Percentiles rank a stretch among this genome's conserved stretches.
Conservation (phyloP, 1,140 invertebrate species). For the Gonatopus flavifemur region DNA sequence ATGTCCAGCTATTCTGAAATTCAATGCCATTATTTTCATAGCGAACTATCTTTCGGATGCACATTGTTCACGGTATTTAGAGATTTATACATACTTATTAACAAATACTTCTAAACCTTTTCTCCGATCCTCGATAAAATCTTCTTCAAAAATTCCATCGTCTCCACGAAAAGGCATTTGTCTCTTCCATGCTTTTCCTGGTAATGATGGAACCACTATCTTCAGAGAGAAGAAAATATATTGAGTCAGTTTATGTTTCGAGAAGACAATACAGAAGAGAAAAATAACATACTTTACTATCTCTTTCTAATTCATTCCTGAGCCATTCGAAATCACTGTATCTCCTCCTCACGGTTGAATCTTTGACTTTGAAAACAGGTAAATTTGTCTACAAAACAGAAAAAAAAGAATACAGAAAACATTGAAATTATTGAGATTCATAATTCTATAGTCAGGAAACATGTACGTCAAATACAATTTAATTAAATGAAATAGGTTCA, state of each 20-base stretch:
- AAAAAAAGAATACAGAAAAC: not conserved
- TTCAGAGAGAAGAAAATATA: too few relatives aligned
- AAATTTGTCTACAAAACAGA: slow-evolving; percentile 89
- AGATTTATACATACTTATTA: slow-evolving; percentile 86
- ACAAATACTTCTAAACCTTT: slow-evolving; percentile 98
- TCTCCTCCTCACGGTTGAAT: slow-evolving; percentile 93
- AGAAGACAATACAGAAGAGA: too few relatives aligned
- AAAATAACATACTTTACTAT: slow-evolving; percentile 84
- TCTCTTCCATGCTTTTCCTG: slow-evolving; percentile 97
- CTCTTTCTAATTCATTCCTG: slow-evolving; percentile 96
- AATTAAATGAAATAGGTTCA: too few relatives aligned
- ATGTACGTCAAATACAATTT: too few relatives aligned
- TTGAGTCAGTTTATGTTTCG: too few relatives aligned
- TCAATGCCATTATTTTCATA: slow-evolving; percentile 14
- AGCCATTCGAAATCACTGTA: slow-evolving; percentile 99
- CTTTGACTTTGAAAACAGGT: slow-evolving; percentile 99
- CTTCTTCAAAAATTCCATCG: slow-evolving; percentile 99
- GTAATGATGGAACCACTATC: slow-evolving; percentile 97
- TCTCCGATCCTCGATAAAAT: slow-evolving; percentile 98
- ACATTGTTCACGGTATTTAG: not conserved
- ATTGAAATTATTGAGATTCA: too few relatives aligned
- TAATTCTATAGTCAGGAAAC: too few relatives aligned
- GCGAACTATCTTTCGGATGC: not conserved
- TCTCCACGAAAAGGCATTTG: slow-evolving; percentile 97
- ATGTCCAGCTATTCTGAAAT: slow-evolving; percentile 93